Evolutionary conservation across 2,797 vertebrate species (phyloP).

Genomic region (Enteromius treurensis): DNA sequence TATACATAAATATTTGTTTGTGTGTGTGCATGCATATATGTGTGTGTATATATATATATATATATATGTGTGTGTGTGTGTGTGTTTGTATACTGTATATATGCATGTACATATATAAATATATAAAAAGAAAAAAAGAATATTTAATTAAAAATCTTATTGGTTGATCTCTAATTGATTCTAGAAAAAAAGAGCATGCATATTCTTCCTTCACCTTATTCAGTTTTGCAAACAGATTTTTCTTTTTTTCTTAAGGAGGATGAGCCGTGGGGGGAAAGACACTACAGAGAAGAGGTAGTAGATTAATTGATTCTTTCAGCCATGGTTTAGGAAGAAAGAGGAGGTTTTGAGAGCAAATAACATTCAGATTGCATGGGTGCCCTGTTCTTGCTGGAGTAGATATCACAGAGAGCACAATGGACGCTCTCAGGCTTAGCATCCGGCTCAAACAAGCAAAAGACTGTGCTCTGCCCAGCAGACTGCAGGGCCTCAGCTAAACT

Average conservation of each 20-base stretch:
- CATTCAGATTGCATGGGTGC: conserved; percentile 80
- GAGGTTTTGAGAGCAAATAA: conserved; percentile 78
- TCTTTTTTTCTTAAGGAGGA: neutral
- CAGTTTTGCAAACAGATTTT: neutral
- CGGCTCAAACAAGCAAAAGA: conserved; percentile 42
- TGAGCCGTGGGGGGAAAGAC: neutral
- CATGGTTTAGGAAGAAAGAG: conserved; percentile 76
- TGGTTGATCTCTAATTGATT: neutral
- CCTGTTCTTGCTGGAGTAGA: conserved; percentile 76
- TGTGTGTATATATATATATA: too few species aligned
- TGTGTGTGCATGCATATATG: too few species aligned
- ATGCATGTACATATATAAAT: too few species aligned
- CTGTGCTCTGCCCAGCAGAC: conserved; percentile 27
- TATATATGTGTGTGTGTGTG: too few species aligned
- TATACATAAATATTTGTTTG: too few species aligned
- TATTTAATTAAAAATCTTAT: neutral
- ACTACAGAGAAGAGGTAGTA: conserved; percentile 65
- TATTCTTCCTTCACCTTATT: neutral
- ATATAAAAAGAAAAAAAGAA: neutral
- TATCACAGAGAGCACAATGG: conserved; percentile 76
- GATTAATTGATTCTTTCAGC: conserved; percentile 82
- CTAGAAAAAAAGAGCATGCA: neutral
- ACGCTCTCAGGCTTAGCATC: conserved; percentile 66
- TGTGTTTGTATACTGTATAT: too few species aligned
- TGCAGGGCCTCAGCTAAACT: conserved; percentile 8